Base-by-base conservation (phyloP, 1,140 invertebrate species). In the Aphis craccivora region DNA sequence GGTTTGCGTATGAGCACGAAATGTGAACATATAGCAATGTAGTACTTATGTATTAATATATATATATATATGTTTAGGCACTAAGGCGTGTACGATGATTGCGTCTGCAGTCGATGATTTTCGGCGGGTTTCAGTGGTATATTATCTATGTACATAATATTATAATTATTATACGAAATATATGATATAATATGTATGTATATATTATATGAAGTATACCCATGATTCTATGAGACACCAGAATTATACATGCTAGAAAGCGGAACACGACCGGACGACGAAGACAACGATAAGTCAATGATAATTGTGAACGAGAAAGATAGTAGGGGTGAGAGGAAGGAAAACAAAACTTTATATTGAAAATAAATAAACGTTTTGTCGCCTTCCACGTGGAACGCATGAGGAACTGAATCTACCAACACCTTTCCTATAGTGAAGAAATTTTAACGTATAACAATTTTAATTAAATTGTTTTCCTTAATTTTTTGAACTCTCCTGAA, bases 191-290 rank as follows among this genome's bases (percentile, higher is more conserved):
- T 18, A 18, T n/a, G 18, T n/a, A 11, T n/a, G 5, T 67, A n/a
- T 67, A 76, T 76, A 76, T 76, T 76, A n/a, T 76, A 76, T 76
- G n/a, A 76, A 76, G n/a, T n/a, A 76, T n/a, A 76, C n/a, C n/a
- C 30, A 40, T 40, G 37, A 40, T 2, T 40, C n/a, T 35, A 35
- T 30, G 45, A 30, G 87, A 88, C 87, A 51, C n/a, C 45, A 9
- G 87, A 88, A 88, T 88, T 88, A 53, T 35, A n/a, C 22, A 20
- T 88, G 48, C 30, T 88, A 51, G 87, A 88, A 88, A 88, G 87
- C 87, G 87, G 87, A 88, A 88, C 87, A 88, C 22, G 45, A 37
- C 18, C 9, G 87, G 18, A 88, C n/a, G 30, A n/a, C 43, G 20
- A 7, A 20, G 45, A 51, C 86, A n/a, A 18, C 23, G 25, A 45